Evolutionary conservation across 2,888 invertebrate genomes (phyloP).

Genomic region (Leptarthrus brevirostris): DNA sequence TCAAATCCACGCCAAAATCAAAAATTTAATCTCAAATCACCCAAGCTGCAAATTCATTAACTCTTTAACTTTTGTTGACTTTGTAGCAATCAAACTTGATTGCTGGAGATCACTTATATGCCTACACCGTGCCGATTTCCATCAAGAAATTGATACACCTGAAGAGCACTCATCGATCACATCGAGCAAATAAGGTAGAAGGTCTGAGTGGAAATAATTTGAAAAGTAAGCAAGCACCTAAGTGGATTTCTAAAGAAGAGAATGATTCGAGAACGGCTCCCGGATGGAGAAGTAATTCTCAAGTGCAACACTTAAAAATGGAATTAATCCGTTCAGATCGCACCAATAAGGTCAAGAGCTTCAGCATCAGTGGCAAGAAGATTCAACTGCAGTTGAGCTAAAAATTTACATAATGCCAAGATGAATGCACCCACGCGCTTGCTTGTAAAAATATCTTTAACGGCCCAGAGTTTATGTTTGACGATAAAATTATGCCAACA

Average conservation of each 20-base stretch:
- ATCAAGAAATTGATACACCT: not conserved
- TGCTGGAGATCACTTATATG: conserved; percentile 18
- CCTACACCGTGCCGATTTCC: conserved; percentile 10
- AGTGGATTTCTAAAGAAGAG: conserved; percentile 9
- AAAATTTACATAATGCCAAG: conserved; percentile 3
- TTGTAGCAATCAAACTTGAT: conserved; percentile 15
- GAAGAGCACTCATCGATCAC: conserved; percentile 12
- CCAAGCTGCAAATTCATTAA: too few species aligned
- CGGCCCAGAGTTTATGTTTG: conserved; percentile 1
- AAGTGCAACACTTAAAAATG: not conserved
- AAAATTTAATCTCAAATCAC: too few species aligned
- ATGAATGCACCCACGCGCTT: conserved; percentile 15
- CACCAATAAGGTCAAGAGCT: conserved; percentile 35
- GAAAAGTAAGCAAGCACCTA: conserved; percentile 25
- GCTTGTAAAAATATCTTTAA: conserved; percentile 2
- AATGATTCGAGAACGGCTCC: conserved; percentile 3
- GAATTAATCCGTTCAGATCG: conserved; percentile 25
- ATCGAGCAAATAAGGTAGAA: not conserved
- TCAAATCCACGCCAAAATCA: too few species aligned
- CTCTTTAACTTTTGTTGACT: too few species aligned
- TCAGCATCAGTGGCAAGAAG: not conserved
- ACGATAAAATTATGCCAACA: conserved; percentile 23
- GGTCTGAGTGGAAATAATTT: not conserved
- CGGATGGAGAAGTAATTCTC: not conserved
- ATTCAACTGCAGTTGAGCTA: not conserved